Evolutionary conservation across 2,888 invertebrate species (phyloP).

Genomic region (Vesta saturnalis): DNA sequence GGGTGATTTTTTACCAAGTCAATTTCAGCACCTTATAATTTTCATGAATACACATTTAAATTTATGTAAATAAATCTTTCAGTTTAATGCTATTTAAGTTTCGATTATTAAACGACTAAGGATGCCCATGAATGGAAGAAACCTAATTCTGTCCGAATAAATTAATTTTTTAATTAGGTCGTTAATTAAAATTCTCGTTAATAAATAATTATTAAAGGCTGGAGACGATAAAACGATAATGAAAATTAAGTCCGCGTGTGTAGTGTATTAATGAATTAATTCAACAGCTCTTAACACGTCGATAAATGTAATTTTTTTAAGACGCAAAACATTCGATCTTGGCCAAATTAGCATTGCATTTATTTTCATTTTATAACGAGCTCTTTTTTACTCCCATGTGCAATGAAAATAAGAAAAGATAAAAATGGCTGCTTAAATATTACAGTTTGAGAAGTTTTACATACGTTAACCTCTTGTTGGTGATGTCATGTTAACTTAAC

Average conservation of each 20-base stretch:
- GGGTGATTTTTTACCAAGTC: too few species aligned
- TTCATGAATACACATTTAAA: too few species aligned
- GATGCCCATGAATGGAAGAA: background rate
- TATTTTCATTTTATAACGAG: background rate
- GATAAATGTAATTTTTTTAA: too few species aligned
- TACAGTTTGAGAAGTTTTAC: background rate
- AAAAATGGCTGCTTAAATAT: background rate
- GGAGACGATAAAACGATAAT: conserved; percentile 5
- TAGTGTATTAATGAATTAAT: background rate
- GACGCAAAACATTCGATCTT: too few species aligned
- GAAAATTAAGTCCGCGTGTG: conserved; percentile 6
- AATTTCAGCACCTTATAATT: too few species aligned
- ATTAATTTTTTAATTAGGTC: background rate
- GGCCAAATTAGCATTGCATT: background rate
- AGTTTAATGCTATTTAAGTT: too few species aligned
- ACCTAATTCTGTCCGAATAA: background rate
- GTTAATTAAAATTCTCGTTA: conserved; percentile 6
- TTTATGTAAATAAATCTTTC: too few species aligned
- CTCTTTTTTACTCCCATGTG: background rate
- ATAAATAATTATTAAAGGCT: background rate
- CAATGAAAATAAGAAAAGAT: background rate
- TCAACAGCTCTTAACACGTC: background rate
- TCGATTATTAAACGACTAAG: too few species aligned
- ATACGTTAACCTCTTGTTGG: background rate
- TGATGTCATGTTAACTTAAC: conserved; percentile 1